phyloP scores from a whole-genome alignment of 1,140 invertebrate genomes.

The Lanistes nyassanus region DNA sequence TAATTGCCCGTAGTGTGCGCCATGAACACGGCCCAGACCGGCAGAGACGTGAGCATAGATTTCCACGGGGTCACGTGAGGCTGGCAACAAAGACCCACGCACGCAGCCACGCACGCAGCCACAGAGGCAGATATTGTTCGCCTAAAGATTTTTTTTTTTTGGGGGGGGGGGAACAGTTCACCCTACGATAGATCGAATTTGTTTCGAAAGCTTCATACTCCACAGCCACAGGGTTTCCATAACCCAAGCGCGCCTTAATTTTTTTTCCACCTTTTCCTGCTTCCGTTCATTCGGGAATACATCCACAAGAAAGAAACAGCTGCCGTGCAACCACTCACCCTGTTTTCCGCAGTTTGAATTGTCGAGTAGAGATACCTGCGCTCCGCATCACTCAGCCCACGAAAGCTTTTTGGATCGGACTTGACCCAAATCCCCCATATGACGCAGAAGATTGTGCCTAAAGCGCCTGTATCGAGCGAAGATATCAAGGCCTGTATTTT shows the following conservation, averaged over 20 bases:
- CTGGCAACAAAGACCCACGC: neutral
- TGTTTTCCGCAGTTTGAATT: neutral
- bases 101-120: neutral
- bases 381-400: neutral
- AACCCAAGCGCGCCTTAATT: neutral
- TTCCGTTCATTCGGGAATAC: neutral
- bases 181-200: neutral
- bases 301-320: neutral
- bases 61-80: conserved; percentile 17
- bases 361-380: neutral
- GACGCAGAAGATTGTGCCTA: neutral
- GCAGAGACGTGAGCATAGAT: conserved; percentile 74
- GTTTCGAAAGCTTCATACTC: neutral
- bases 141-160: neutral
- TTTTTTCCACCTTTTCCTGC: neutral
- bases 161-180: neutral
- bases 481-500: neutral
- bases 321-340: too few species aligned
- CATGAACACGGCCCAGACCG: conserved; percentile 85
- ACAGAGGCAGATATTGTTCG: neutral
- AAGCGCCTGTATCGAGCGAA: neutral
- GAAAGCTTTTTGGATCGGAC: neutral
- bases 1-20: conserved; percentile 45
- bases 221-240: neutral
- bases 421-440: conserved; percentile 8